Conservation (phyloP, 2,888 invertebrate species). For the Lochmaea capreae region DNA sequence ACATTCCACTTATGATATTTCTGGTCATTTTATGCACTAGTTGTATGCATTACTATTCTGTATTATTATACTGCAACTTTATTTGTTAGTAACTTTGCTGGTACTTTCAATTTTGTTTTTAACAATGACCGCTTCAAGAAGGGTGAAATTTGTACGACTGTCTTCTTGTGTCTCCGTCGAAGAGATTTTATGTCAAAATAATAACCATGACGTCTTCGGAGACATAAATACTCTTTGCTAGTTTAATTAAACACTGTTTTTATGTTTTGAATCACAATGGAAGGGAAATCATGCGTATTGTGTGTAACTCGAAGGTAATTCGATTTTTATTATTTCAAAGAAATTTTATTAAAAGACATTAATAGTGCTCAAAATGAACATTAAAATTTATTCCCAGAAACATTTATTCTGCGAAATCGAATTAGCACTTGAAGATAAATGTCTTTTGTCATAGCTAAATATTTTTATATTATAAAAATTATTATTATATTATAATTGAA, state of each 20-base stretch:
- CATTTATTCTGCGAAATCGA: not conserved
- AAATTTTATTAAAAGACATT: constrained; percentile 17
- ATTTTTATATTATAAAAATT: no score
- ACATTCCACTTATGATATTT: no score
- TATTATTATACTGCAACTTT: no score
- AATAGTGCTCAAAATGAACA: constrained; percentile 5
- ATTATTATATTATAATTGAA: no score
- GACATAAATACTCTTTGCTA: constrained; percentile 21
- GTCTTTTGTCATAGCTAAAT: no score
- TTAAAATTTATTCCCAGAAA: constrained; percentile 7
- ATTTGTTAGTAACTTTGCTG: no score
- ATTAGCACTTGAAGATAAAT: not conserved
- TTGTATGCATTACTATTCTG: no score
- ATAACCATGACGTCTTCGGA: constrained; percentile 14
- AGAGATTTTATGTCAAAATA: constrained; percentile 9
- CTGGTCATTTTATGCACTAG: no score
- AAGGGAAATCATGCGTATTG: constrained; percentile 8
- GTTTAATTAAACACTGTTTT: constrained; percentile 28
- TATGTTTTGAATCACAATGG: constrained; percentile 32
- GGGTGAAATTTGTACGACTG: constrained; percentile 4
- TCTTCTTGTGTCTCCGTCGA: constrained; percentile 5
- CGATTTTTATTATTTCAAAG: constrained; percentile 14
- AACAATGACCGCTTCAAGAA: constrained; percentile 5
- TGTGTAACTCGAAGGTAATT: constrained; percentile 9
- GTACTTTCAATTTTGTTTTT: not conserved